A percentile compares a stretch with the other conserved stretches of the same genome.
These are phyloP conservation scores for Yponomeuta sedellus DNA, from an alignment of 2,888 invertebrate genomes.

Conservation along the genomic window DNA sequence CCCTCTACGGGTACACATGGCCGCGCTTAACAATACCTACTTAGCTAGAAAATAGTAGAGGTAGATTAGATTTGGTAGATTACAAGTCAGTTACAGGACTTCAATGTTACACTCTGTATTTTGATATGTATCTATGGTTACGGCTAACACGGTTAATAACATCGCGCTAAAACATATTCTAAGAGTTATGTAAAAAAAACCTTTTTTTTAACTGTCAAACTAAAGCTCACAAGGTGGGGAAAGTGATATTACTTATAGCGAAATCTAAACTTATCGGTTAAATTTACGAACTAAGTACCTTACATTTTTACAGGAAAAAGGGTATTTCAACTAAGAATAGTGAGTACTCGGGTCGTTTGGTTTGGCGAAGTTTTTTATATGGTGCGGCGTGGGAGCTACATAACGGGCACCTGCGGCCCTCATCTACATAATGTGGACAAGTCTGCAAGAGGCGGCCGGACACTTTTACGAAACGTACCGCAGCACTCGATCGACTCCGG, in stretches of 20 bases:
- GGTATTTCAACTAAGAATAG: conserved; percentile 54
- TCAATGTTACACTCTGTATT: no score
- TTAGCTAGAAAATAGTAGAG: no score
- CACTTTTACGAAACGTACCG: conserved; percentile 35
- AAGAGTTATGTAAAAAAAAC: no score
- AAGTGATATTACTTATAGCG: no score
- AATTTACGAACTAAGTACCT: background rate
- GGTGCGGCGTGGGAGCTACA: conserved; percentile 47
- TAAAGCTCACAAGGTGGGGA: no score
- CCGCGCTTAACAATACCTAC: background rate
- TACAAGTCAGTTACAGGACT: no score
- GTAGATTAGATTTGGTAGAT: no score
- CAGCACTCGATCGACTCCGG: background rate
- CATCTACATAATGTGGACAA: conserved; percentile 73
- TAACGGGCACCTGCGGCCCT: conserved; percentile 69
- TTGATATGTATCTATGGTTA: no score
- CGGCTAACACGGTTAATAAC: no score
- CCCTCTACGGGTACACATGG: background rate
- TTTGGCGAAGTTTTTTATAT: conserved; percentile 65
- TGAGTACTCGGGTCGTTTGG: conserved; percentile 57
- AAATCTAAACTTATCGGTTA: no score
- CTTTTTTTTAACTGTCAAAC: no score
- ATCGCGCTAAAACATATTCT: no score
- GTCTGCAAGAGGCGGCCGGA: conserved; percentile 40
- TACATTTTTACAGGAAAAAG: conserved; percentile 23